Evolutionary conservation across 2,113 vertebrate genomes (phyloP).

Genomic region (Lipophrys pholis): DNA sequence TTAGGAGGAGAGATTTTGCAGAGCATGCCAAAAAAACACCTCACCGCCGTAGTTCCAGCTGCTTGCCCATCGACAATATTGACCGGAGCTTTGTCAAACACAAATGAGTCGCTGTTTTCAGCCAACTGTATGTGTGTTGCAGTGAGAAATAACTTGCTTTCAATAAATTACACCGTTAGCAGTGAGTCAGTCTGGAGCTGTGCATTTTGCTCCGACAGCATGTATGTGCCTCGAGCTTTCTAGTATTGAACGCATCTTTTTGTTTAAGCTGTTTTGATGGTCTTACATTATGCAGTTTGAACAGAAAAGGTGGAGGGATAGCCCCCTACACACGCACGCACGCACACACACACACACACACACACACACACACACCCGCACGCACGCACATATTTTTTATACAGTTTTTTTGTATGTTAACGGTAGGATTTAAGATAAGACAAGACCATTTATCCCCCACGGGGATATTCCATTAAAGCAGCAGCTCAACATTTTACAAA

Average conservation of each 20-base stretch:
- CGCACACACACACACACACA: too few species aligned
- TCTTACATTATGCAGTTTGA: conserved; percentile 11
- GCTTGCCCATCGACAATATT: conserved; percentile 69
- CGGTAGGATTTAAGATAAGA: too few species aligned
- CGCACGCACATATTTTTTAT: too few species aligned
- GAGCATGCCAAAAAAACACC: conserved; percentile 36
- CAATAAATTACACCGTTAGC: conserved; percentile 50
- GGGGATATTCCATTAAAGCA: too few species aligned
- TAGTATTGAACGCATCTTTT: conserved; percentile 18
- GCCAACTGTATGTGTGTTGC: conserved; percentile 30
- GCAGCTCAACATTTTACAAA: too few species aligned
- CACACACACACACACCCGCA: too few species aligned
- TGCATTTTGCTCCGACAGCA: conserved; percentile 8
- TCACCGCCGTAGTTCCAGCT: conserved; percentile 50
- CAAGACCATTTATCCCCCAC: too few species aligned
- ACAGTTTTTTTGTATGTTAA: too few species aligned
- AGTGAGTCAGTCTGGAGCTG: conserved; percentile 4
- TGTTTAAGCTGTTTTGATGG: conserved; percentile 22
- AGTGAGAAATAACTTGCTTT: conserved; percentile 45
- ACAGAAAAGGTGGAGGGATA: not conserved
- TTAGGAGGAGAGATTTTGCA: conserved; percentile 47
- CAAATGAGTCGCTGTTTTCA: conserved; percentile 48
- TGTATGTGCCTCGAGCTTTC: conserved; percentile 15
- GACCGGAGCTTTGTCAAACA: conserved; percentile 58
- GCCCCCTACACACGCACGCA: too few species aligned